Conservation (phyloP, 2,797 vertebrate genomes). For the Catamblyrhynchus diadema region DNA sequence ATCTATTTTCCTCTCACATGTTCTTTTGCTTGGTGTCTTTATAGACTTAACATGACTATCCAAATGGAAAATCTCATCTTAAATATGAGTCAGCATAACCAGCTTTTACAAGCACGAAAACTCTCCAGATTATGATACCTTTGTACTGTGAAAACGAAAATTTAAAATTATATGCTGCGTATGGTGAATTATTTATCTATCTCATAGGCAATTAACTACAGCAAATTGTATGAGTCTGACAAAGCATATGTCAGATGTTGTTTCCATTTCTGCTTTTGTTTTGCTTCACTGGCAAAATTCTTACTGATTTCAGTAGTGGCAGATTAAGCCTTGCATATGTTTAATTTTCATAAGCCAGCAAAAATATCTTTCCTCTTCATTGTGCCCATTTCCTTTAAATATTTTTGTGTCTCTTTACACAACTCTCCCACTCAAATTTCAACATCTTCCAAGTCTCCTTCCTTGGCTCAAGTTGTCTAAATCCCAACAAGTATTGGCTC, state of each 20-base stretch:
- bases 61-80: constrained; percentile 5
- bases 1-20: neutral
- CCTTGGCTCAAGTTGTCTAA: neutral
- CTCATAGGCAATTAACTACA: neutral
- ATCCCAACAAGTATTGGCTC: neutral
- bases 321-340: neutral
- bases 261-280: constrained; percentile 47
- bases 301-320: constrained; percentile 24
- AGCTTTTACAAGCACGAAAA: neutral
- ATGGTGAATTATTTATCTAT: neutral
- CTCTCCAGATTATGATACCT: neutral
- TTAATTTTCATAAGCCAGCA: constrained; percentile 22
- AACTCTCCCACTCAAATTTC: neutral
- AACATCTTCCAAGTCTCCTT: neutral
- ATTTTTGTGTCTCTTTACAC: neutral
- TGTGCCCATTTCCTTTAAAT: neutral
- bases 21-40: neutral
- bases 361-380: constrained; percentile 1
- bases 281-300: constrained; percentile 45
- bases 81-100: neutral
- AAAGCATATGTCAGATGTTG: constrained; percentile 27
- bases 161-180: neutral
- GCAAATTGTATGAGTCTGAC: neutral
- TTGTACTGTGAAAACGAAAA: neutral
- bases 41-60: neutral